Evolutionary conservation across 1,140 invertebrate species (phyloP), one percentile per base, ranked within the genome.

Genomic region (Calephelis nemesis): DNA sequence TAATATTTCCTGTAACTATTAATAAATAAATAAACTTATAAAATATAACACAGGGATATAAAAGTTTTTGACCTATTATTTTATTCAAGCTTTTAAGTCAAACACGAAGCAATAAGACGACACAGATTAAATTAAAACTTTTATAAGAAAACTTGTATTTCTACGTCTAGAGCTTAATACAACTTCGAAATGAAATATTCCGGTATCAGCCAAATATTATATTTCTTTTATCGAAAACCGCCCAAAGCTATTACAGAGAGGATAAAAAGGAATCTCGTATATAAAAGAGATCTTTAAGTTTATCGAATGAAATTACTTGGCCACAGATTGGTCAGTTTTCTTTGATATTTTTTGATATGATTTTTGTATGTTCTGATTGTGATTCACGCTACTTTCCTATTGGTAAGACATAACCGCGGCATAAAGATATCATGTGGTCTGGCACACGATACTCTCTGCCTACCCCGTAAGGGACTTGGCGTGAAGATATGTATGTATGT

Each of bases 241-340:
- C 54, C 54, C 54, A 60, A 60, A 60, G 54, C 54, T 60, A 60
- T 60, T 60, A 54, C 52, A 19, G 54, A 19, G 39, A 40, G 30
- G 54, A 40, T 60, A 60, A 60, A 11, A 60, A 40, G 54, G 54
- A 60, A 60, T 60, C 54, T 60, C 54, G 54, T 60, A 40, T 40
- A 60, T 39, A 60, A 60, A 39, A 60, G 49, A 52, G 30, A 60
- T 60, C 54, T 60, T 60, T 60, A 30, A 60, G 58, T 40, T 60
- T 60, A 60, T 60, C 58, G 58, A 60, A 60, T 40, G 30, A n/a
- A 60, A 60, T 60, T 60, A 40, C 30, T 42, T n/a, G 12, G 58
- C 11, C 58, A 60, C 58, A 60, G 58, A 60, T 60, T 60, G 58
- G 58, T 12, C 58, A 39, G 58, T 40, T 60, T 60, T 40, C 58